Conservation (phyloP, 2,113 vertebrate species). For the Calonectris borealis region DNA sequence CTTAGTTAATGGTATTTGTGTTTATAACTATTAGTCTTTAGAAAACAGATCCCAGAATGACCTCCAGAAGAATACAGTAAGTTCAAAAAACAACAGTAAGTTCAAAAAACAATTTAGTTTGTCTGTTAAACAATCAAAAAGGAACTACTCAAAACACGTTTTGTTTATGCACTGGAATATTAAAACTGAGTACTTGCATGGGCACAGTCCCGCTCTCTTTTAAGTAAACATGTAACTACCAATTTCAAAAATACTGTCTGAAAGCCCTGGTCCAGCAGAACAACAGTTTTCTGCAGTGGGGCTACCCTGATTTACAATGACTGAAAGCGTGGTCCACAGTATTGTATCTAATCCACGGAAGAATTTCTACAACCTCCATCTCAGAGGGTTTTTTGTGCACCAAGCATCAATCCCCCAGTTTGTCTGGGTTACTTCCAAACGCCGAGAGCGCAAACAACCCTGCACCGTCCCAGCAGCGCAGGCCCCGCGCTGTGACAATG, state of each 20-base stretch:
- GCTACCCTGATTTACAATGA: background rate
- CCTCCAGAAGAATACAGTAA: background rate
- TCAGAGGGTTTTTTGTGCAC: background rate
- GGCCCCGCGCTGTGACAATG: constrained; percentile 44
- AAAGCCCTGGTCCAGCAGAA: background rate
- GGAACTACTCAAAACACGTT: background rate
- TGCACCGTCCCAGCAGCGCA: background rate
- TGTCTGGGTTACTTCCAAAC: background rate
- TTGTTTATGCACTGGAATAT: background rate
- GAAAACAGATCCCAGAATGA: background rate
- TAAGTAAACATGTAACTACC: background rate
- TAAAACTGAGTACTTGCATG: background rate
- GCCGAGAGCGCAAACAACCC: background rate
- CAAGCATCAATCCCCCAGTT: background rate
- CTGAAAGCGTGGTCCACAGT: rapidly evolving
- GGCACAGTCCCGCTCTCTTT: background rate
- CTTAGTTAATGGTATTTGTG: background rate
- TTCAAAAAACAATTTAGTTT: background rate
- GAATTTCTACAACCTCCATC: background rate
- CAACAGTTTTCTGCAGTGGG: background rate
- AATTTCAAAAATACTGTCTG: background rate
- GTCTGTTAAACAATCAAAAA: background rate
- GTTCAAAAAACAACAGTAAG: background rate
- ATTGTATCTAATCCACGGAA: rapidly evolving
- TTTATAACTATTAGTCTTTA: background rate